Base-by-base conservation (phyloP, 2,797 vertebrate genomes). In the Smutsia gigantea region DNA sequence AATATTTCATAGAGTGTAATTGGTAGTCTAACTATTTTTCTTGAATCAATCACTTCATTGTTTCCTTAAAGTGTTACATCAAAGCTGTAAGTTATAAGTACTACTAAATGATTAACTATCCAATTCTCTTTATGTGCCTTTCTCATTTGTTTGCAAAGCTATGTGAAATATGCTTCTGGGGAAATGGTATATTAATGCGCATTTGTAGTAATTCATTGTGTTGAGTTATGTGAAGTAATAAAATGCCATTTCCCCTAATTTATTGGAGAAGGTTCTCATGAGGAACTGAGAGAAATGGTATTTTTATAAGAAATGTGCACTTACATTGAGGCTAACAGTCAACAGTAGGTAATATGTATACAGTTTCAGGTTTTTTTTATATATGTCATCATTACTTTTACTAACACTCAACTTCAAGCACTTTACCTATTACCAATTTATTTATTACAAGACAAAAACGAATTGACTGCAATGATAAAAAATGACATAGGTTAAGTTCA, bases 101-200 rank as follows among this genome's bases (percentile, higher is more conserved):
- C 64, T 93, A 37, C 42, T 87, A 81, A 94, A 94, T 93, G 93
- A 95, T 95, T 93, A 97, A 97, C 83, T 94, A 83, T 34, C 59
- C 82, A 66, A 95, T 91, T 93, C 39, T 0, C 77, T 61, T 82
- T 27, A 10, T 71, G 57, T 89, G 34, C 51, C 64, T 93, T 97
- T 90, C 64, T 82, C 96, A 94, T 95, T 96, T 98, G 64, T 94
- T 97, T 96, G 69, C 77, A 87, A 94, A 97, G 31, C 31, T 93
- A 64, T 63, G 23, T 87, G 94, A 95, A 94, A 89, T 23, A 93
- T 68, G n/a, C 75, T 97, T 93, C 88, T 55, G 42, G 66, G 42
- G 31, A 95, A 96, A 92, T 27, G 4, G 11, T 49, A 68, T 87
- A 94, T 86, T 95, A 94, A 93, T 66, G 74, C 68, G 39, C 31